Evolutionary conservation across 2,888 invertebrate genomes (phyloP), one percentile per base, ranked within the genome.

Genomic region (Calameuta filiformis): DNA sequence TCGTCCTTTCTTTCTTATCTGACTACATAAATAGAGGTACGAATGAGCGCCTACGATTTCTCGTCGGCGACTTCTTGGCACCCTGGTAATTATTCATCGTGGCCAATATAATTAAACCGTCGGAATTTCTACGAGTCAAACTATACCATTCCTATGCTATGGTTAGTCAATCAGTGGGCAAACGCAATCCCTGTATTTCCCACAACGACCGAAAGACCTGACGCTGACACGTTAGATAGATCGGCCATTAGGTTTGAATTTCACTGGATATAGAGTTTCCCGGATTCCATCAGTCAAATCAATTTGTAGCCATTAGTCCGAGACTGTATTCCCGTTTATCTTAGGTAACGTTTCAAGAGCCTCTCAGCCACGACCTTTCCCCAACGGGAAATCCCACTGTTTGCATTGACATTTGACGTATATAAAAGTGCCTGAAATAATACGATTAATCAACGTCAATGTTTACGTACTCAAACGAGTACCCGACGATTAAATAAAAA

Each of bases 221-320:
- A 86, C 82, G 84, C 88, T 89, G 91, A 91, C 90, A 89, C 87
- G 87, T 86, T 86, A 88, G 89, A 90, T 85, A 88, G 91, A 90
- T 91, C 90, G 90, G 80, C 91, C 91, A 90, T 90, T 90, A 91
- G 87, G 87, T 87, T 88, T 87, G 86, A 86, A 84, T 89, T 89
- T 89, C 88, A 85, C 80, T 82, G 80, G 84, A 87, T 90, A 90
- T 91, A 87, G 88, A 88, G 84, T 91, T 91, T 89, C 91, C 83
- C 73, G 83, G 82, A 89, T 90, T 89, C 88, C 88, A 88, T 88
- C 87, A 87, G 87, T 89, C 87, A 88, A 89, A 90, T 91, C 91
- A 91, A 91, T 91, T 91, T 91, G 90, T 90, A 88, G 84, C 91
- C 90, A 91, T 91, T 91, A 91, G 88, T 84, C 78, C 40, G 23